These are phyloP conservation scores for Meda fulgida DNA, from an alignment of 2,797 vertebrate genomes.

Conservation along the genomic window DNA sequence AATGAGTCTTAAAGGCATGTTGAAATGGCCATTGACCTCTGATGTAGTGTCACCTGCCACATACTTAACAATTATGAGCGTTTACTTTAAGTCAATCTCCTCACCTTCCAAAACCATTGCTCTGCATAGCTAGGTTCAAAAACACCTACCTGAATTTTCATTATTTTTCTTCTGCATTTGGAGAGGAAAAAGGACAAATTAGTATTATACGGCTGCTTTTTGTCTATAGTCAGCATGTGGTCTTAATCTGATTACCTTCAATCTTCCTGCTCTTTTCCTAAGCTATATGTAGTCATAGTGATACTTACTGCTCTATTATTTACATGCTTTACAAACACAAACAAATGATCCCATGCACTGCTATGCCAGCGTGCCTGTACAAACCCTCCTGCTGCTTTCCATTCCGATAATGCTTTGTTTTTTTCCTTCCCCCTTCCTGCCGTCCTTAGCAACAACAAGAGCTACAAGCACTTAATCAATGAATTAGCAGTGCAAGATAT, in stretches of 20 bases:
- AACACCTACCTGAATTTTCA: conserved; percentile 37
- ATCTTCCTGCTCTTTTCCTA: conserved; percentile 20
- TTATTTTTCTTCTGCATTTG: conserved; percentile 19
- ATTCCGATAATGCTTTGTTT: conserved; percentile 35
- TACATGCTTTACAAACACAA: conserved; percentile 41
- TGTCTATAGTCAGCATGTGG: conserved; percentile 27
- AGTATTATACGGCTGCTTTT: conserved; percentile 16
- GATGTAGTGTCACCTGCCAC: neutral
- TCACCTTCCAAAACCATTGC: neutral
- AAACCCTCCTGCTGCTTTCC: conserved; percentile 19
- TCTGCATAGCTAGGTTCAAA: neutral
- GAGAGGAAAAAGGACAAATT: neutral
- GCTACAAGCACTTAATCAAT: conserved; percentile 61
- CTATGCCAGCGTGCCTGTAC: conserved; percentile 24
- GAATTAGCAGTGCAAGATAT: conserved; percentile 55
- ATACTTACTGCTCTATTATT: conserved; percentile 30
- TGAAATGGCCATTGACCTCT: neutral
- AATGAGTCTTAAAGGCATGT: neutral
- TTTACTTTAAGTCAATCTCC: neutral
- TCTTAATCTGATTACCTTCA: conserved; percentile 45
- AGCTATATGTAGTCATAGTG: neutral
- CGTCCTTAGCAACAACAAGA: conserved; percentile 31
- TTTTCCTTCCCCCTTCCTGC: conserved; percentile 39
- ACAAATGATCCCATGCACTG: conserved; percentile 20
- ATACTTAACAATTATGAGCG: neutral